Evolutionary conservation across 2,113 vertebrate species (phyloP).

Genomic region (Oostethus manadensis): DNA sequence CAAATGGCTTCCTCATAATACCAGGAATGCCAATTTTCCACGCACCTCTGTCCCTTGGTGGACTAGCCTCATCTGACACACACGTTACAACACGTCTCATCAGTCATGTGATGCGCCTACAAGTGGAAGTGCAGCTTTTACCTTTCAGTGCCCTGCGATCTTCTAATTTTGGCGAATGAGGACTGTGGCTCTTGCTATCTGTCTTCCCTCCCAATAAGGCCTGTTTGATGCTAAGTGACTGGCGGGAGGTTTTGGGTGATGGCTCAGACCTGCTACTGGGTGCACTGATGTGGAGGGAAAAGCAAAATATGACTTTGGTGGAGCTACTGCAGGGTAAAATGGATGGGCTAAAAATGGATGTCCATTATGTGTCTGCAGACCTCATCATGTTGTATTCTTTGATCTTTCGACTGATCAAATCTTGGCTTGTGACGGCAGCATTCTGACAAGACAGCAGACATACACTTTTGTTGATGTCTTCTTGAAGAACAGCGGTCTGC

Average conservation of each 20-base stretch:
- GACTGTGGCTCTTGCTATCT: slow-evolving; percentile 67
- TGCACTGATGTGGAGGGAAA: slow-evolving; percentile 39
- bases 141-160: slow-evolving; percentile 66
- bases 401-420: slow-evolving; percentile 92
- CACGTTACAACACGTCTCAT: not conserved
- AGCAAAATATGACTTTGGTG: not conserved
- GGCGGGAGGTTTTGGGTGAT: slow-evolving; percentile 86
- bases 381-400: slow-evolving; percentile 97
- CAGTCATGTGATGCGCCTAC: not conserved
- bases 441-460: slow-evolving; percentile 72
- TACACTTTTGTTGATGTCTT: not conserved
- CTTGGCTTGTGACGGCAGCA: slow-evolving; percentile 87
- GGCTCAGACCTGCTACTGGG: slow-evolving; percentile 80
- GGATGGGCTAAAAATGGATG: not conserved
- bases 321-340: too few relatives aligned
- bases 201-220: slow-evolving; percentile 82
- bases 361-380: slow-evolving; percentile 59
- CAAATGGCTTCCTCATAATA: slow-evolving; percentile 93
- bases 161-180: slow-evolving; percentile 60
- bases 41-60: slow-evolving; percentile 87
- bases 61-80: slow-evolving; percentile 86
- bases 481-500: not conserved
- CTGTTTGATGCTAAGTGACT: slow-evolving; percentile 88
- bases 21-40: slow-evolving; percentile 91
- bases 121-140: slow-evolving; percentile 8